phyloP scores from a whole-genome alignment of 2,113 vertebrate genomes.

The Thalassoma bifasciatum region DNA sequence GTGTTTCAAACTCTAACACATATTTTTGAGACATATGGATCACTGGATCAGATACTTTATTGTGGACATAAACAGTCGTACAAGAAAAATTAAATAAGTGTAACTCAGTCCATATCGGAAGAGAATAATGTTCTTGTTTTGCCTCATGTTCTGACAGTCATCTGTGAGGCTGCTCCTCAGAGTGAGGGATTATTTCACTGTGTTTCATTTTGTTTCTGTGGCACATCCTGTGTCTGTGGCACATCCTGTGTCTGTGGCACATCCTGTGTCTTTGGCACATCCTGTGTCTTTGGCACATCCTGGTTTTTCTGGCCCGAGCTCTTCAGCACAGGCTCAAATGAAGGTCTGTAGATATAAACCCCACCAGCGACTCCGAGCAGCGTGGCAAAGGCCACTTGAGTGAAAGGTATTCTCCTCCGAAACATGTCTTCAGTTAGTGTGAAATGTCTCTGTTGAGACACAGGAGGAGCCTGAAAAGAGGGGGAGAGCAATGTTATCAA shows the following conservation, averaged over 20 bases:
- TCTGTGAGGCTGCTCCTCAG: neutral
- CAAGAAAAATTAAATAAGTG: neutral
- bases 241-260: constrained; percentile 45
- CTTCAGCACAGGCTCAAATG: constrained; percentile 72
- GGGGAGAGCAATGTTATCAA: constrained; percentile 8
- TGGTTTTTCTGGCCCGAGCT: constrained; percentile 44
- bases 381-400: constrained; percentile 78
- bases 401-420: constrained; percentile 79
- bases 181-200: constrained; percentile 25
- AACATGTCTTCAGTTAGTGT: constrained; percentile 65
- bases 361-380: constrained; percentile 87
- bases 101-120: constrained; percentile 13
- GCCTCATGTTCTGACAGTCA: constrained; percentile 32
- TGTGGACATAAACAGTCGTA: constrained; percentile 41
- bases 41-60: constrained; percentile 47
- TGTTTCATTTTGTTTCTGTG: constrained; percentile 40
- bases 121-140: constrained; percentile 3
- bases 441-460: constrained; percentile 2
- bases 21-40: neutral
- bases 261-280: constrained; percentile 46
- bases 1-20: neutral
- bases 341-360: constrained; percentile 90
- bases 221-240: constrained; percentile 45
- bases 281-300: constrained; percentile 45
- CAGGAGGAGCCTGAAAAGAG: constrained; percentile 49